phyloP scores from a whole-genome alignment of 37 sponge, comb jelly and placozoan genomes.

The Tethya wilhelma region DNA sequence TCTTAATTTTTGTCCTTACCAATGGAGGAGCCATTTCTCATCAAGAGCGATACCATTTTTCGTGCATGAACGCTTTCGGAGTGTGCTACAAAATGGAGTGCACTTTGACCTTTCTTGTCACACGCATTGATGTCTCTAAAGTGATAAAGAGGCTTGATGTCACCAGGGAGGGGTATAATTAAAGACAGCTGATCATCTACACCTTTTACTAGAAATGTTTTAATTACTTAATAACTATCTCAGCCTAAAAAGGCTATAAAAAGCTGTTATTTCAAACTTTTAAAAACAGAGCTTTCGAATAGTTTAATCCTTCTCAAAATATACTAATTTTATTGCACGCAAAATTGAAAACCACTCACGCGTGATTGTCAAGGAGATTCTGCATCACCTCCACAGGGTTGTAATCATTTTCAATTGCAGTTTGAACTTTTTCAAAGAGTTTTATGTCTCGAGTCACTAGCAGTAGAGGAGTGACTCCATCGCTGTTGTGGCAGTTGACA shows the following conservation, averaged over 20 bases:
- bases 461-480: conserved; percentile 86
- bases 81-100: conserved; percentile 78
- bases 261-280: no score
- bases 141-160: background rate
- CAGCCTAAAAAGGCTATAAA: no score
- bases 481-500: conserved; percentile 82
- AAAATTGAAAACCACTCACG: conserved; percentile 62
- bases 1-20: conserved; percentile 41
- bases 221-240: no score
- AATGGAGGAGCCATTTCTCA: conserved; percentile 51
- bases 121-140: conserved; percentile 69
- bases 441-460: conserved; percentile 83
- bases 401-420: conserved; percentile 76
- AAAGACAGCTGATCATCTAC: no score
- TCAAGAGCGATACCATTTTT: conserved; percentile 82
- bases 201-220: no score
- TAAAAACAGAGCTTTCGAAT: no score
- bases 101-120: conserved; percentile 74
- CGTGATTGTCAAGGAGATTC: conserved; percentile 69
- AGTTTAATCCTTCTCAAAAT: no score
- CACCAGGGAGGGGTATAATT: no score
- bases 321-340: background rate
- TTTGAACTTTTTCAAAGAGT: conserved; percentile 81
- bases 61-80: conserved; percentile 66
- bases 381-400: conserved; percentile 82